Conservation (phyloP, 1,140 invertebrate genomes). For the Rhizoglyphus robini region DNA sequence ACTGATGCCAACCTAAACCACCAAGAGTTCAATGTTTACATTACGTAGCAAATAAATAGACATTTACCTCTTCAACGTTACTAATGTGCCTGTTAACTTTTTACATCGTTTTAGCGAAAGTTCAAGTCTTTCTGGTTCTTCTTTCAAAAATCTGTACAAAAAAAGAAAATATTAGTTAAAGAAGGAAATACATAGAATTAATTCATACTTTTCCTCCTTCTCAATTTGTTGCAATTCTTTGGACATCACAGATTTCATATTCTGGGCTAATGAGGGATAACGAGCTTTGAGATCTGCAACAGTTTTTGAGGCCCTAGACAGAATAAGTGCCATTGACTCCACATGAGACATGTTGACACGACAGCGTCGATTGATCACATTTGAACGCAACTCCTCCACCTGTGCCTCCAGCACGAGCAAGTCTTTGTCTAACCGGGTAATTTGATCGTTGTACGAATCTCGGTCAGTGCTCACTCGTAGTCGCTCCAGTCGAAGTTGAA, state of each 20-base stretch:
- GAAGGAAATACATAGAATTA: neutral
- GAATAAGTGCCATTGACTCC: constrained; percentile 81
- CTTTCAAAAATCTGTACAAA: constrained; percentile 60
- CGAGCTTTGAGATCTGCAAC: constrained; percentile 83
- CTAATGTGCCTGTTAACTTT: constrained; percentile 85
- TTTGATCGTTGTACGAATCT: constrained; percentile 78
- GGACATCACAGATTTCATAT: constrained; percentile 68
- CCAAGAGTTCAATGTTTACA: too few relatives aligned
- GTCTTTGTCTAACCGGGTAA: constrained; percentile 76
- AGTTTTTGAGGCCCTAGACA: constrained; percentile 78
- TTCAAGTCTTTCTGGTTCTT: constrained; percentile 82
- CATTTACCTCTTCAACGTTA: constrained; percentile 85
- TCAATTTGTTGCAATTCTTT: constrained; percentile 88
- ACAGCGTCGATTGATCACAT: constrained; percentile 85
- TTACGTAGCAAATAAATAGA: too few relatives aligned
- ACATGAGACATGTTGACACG: constrained; percentile 92
- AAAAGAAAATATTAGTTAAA: constrained; percentile 3
- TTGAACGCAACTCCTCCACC: constrained; percentile 81
- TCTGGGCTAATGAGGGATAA: constrained; percentile 74
- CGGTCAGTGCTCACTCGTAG: constrained; percentile 55
- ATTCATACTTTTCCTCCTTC: constrained; percentile 65
- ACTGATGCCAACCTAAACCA: constrained; percentile 88
- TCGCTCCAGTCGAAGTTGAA: constrained; percentile 48
- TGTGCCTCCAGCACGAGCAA: constrained; percentile 78
- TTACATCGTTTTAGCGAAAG: constrained; percentile 79